Percentiles rank a stretch among this genome's conserved stretches.
Conservation (phyloP, 2,888 invertebrate species). For the Dugesia japonica region DNA sequence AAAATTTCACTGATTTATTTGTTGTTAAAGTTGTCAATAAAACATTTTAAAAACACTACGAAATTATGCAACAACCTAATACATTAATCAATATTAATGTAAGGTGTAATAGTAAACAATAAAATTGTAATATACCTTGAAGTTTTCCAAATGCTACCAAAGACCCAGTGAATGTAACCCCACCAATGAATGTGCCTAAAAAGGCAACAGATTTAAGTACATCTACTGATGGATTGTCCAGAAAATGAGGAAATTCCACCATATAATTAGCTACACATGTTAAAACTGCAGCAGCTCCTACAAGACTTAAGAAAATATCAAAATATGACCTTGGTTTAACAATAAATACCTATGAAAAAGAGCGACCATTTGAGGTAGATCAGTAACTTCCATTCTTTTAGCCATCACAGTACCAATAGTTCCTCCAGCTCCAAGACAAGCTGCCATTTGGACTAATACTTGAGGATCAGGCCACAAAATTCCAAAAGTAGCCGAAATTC, state of each 20-base stretch:
- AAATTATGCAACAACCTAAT: no score
- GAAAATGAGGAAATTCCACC: conserved; percentile 66
- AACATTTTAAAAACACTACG: no score
- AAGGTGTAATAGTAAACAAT: no score
- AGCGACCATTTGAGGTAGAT: conserved; percentile 72
- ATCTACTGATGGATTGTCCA: conserved; percentile 58
- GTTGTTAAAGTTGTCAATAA: no score
- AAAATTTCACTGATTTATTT: no score
- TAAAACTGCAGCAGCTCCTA: conserved; percentile 69
- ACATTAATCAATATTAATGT: no score
- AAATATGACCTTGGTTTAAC: not conserved
- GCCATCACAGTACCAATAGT: conserved; percentile 54
- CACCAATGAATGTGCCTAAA: conserved; percentile 73
- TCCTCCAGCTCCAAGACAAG: conserved; percentile 48
- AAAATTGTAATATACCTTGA: conserved; percentile 53
- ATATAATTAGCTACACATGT: conserved; percentile 70
- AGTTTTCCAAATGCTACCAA: conserved; percentile 75
- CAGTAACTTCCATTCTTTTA: conserved; percentile 60
- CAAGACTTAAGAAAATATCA: conserved; percentile 52
- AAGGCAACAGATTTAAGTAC: conserved; percentile 67
- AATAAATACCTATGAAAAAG: conserved; percentile 55
- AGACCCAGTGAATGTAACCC: conserved; percentile 73
- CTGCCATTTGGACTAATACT: conserved; percentile 65
- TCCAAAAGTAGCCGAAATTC: conserved; percentile 66
- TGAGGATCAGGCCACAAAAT: conserved; percentile 60